Evolutionary conservation across 1,140 invertebrate species (phyloP).

Genomic region (Frieseomelitta varia): DNA sequence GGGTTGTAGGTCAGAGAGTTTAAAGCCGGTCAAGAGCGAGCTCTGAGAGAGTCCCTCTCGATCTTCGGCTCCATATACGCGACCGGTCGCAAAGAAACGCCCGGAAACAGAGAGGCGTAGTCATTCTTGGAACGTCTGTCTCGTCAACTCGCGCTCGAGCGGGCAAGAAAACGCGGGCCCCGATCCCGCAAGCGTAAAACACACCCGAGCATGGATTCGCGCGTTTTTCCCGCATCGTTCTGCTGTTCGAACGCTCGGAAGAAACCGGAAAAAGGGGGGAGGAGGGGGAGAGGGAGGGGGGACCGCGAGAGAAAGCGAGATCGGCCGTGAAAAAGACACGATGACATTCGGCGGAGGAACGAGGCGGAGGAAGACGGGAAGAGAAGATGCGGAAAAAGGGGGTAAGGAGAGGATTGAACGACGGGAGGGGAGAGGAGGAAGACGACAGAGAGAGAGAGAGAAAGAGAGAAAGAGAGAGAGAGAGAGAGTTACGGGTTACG

Average conservation of each 20-base stretch:
- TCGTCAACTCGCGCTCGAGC: not conserved
- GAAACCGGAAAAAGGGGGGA: not conserved
- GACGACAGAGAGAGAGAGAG: slow-evolving; percentile 5
- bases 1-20: too few relatives aligned
- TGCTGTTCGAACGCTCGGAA: slow-evolving; percentile 26
- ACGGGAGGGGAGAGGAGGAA: slow-evolving; percentile 13
- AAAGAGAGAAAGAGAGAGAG: slow-evolving; percentile 28
- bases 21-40: too few relatives aligned
- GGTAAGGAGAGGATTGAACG: not conserved
- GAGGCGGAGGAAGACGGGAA: not conserved
- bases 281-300: too few relatives aligned
- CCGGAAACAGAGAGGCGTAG: not conserved
- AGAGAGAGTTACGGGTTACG: slow-evolving; percentile 57
- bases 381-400: not conserved
- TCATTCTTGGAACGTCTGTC: not conserved
- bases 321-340: not conserved
- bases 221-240: slow-evolving; percentile 16
- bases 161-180: slow-evolving; percentile 28
- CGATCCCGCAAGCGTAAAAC: slow-evolving; percentile 38
- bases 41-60: too few relatives aligned
- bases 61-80: too few relatives aligned
- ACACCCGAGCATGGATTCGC: slow-evolving; percentile 17
- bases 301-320: not conserved
- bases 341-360: not conserved
- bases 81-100: not conserved